These are phyloP conservation scores for Hypolimnas misippus DNA, from an alignment of 2,888 invertebrate genomes.

Conservation along the genomic window DNA sequence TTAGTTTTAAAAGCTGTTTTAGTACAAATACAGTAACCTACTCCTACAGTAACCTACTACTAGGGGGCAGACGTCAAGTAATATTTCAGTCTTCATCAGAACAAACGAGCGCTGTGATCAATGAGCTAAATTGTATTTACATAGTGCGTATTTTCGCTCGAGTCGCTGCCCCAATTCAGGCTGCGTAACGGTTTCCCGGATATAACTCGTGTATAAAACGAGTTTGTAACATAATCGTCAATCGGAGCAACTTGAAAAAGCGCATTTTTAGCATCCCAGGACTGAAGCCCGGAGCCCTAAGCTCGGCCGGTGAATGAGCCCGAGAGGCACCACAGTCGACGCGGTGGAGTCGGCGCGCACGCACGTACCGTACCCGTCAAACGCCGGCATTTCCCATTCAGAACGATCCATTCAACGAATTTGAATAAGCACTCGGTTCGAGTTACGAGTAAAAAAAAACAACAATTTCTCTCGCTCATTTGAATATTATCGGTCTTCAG, in stretches of 20 bases:
- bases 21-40: no score
- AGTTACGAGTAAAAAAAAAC: slow-evolving; percentile 12
- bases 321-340: slow-evolving; percentile 53
- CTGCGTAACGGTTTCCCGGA: slow-evolving; percentile 46
- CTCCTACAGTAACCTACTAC: no score
- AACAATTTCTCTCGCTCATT: slow-evolving; percentile 12
- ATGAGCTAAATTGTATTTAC: slow-evolving; percentile 2
- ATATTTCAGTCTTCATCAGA: background rate
- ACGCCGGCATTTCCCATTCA: slow-evolving; percentile 3
- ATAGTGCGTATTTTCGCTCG: slow-evolving; percentile 15
- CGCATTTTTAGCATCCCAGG: slow-evolving; percentile 50
- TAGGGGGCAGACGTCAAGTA: no score
- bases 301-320: slow-evolving; percentile 35
- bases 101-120: background rate
- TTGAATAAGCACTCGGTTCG: slow-evolving; percentile 16
- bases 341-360: slow-evolving; percentile 50
- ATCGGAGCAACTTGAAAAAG: slow-evolving; percentile 47
- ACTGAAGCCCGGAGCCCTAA: slow-evolving; percentile 40
- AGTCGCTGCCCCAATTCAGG: slow-evolving; percentile 39
- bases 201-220: slow-evolving; percentile 47
- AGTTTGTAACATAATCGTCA: slow-evolving; percentile 50
- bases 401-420: slow-evolving; percentile 19
- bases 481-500: slow-evolving; percentile 18
- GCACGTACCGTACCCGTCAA: slow-evolving; percentile 22
- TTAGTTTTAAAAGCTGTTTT: no score